phyloP scores from a whole-genome alignment of 2,113 vertebrate genomes.

The Nerophis lumbriciformis region DNA sequence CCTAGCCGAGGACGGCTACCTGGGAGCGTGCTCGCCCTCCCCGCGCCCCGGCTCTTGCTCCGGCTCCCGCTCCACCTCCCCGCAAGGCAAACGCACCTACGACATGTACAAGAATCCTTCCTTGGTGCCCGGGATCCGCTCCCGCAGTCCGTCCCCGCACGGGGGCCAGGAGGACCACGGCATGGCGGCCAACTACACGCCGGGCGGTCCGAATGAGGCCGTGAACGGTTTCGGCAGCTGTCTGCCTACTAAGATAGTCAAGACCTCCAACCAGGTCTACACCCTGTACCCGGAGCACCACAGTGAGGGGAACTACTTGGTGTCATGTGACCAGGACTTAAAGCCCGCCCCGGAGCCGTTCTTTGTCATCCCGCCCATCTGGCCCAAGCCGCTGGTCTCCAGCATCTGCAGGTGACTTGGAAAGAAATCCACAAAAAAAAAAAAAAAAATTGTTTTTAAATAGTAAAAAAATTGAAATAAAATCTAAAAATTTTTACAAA shows the following conservation, averaged over 20 bases:
- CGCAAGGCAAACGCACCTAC: conserved; percentile 93
- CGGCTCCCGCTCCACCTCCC: conserved; percentile 89
- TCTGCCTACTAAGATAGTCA: conserved; percentile 89
- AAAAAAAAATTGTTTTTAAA: too few species aligned
- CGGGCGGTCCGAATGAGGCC: conserved; percentile 73
- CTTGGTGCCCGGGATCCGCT: conserved; percentile 76
- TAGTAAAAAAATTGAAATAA: too few species aligned
- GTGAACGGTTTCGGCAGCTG: conserved; percentile 76
- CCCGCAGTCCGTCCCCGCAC: conserved; percentile 90
- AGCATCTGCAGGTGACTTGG: conserved; percentile 85
- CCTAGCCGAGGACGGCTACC: conserved; percentile 84
- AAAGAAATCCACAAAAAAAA: not conserved
- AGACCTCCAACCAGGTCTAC: conserved; percentile 83
- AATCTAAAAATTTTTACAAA: too few species aligned
- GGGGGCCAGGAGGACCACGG: conserved; percentile 75
- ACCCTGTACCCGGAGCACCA: conserved; percentile 79
- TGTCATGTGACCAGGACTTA: conserved; percentile 84
- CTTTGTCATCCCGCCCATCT: conserved; percentile 85
- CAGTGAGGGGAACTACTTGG: conserved; percentile 78
- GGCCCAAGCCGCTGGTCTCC: conserved; percentile 88
- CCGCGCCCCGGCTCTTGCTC: conserved; percentile 88
- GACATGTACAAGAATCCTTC: conserved; percentile 82
- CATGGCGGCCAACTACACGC: conserved; percentile 62
- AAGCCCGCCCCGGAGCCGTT: conserved; percentile 80
- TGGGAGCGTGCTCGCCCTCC: conserved; percentile 84